Evolutionary conservation across 2,797 vertebrate species (phyloP).

Genomic region (Bucorvus abyssinicus): DNA sequence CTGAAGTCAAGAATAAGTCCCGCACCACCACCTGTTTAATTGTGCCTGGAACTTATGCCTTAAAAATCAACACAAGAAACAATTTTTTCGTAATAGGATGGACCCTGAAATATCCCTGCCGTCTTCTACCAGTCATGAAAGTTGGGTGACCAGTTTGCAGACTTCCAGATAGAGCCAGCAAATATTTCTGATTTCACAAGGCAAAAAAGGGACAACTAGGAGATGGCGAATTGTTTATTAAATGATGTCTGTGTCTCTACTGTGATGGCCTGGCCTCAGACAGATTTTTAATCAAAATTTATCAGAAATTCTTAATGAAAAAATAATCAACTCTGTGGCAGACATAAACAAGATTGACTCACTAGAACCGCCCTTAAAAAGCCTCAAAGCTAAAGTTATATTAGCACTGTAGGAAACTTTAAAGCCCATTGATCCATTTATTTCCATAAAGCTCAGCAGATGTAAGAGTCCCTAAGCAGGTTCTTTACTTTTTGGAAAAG

Average conservation of each 20-base stretch:
- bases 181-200: not conserved
- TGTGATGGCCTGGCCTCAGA: not conserved
- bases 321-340: not conserved
- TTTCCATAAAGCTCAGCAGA: constrained; percentile 17
- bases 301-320: not conserved
- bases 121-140: not conserved
- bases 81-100: not conserved
- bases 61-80: not conserved
- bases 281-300: not conserved
- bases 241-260: not conserved
- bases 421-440: not conserved
- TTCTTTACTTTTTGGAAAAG: constrained; percentile 15
- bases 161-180: not conserved
- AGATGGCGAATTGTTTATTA: not conserved
- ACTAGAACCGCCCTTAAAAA: not conserved
- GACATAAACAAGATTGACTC: not conserved
- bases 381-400: not conserved
- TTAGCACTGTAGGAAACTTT: not conserved
- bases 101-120: not conserved
- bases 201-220: not conserved
- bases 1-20: not conserved
- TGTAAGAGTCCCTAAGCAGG: not conserved
- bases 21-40: not conserved
- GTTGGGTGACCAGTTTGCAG: not conserved
- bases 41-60: not conserved